phyloP scores from a whole-genome alignment of 2,113 vertebrate genomes.

The Dunckerocampus dactyliophorus region DNA sequence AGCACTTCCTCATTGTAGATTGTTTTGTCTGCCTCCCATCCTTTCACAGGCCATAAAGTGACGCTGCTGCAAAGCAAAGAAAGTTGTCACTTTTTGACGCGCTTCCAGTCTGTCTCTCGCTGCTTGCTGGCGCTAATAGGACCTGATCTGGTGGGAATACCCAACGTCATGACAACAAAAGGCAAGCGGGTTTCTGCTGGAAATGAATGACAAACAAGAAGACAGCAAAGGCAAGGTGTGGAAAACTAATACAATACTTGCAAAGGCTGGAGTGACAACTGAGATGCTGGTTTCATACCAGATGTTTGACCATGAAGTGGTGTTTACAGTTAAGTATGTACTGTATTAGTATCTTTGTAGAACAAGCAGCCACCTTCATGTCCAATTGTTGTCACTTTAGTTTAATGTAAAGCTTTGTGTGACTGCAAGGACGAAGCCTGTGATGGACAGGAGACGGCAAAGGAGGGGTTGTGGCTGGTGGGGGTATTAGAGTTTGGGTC shows the following conservation, averaged over 20 bases:
- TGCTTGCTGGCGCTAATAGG: slow-evolving; percentile 19
- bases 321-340: too few relatives aligned
- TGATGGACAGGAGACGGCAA: too few relatives aligned
- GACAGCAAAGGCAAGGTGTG: neutral
- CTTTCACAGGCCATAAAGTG: slow-evolving; percentile 5
- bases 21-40: neutral
- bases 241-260: neutral
- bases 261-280: slow-evolving; percentile 16
- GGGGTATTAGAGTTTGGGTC: slow-evolving; percentile 5
- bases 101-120: slow-evolving; percentile 16
- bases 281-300: too few relatives aligned
- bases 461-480: neutral
- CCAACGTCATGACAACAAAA: slow-evolving; percentile 25
- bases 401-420: too few relatives aligned
- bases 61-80: neutral
- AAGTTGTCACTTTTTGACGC: slow-evolving; percentile 19
- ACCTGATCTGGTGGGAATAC: slow-evolving; percentile 24
- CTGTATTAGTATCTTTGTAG: too few relatives aligned
- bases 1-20: neutral
- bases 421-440: too few relatives aligned
- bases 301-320: too few relatives aligned
- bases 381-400: too few relatives aligned
- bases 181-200: slow-evolving; percentile 11
- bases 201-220: slow-evolving; percentile 2
- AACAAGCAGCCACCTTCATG: too few relatives aligned